A percentile compares a stretch with the other conserved stretches of the same genome.
phyloP scores from a whole-genome alignment of 2,797 vertebrate species.

The Thalassophryne amazonica region DNA sequence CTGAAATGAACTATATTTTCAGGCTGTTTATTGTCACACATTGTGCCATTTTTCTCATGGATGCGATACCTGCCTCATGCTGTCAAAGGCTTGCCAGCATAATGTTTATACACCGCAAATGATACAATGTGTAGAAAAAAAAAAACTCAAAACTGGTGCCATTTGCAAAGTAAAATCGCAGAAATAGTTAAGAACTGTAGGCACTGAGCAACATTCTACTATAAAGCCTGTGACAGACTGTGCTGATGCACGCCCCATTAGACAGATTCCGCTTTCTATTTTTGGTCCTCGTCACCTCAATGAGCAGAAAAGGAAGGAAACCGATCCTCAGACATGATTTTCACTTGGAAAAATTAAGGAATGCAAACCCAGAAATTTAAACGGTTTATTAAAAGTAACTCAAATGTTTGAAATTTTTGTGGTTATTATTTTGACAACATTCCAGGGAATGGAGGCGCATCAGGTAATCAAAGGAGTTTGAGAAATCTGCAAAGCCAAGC shows the following conservation, averaged over 20 bases:
- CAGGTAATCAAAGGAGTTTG: conserved; percentile 41
- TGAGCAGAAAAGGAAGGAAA: conserved; percentile 52
- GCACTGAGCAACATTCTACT: conserved; percentile 46
- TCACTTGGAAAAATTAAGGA: conserved; percentile 53
- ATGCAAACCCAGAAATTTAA: conserved; percentile 70
- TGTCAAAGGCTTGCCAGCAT: conserved; percentile 44
- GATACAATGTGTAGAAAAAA: conserved; percentile 7
- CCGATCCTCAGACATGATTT: conserved; percentile 62
- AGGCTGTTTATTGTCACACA: conserved; percentile 53
- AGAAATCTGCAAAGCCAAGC: conserved; percentile 62
- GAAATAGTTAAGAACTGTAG: conserved; percentile 43
- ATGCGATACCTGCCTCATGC: conserved; percentile 34
- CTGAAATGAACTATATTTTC: conserved; percentile 59
- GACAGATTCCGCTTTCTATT: conserved; percentile 72
- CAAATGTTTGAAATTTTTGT: conserved; percentile 44
- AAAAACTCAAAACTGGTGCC: conserved; percentile 18
- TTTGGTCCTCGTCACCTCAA: conserved; percentile 64
- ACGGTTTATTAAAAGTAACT: conserved; percentile 64
- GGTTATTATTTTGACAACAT: conserved; percentile 44
- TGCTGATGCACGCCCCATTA: conserved; percentile 65
- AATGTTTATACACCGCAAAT: conserved; percentile 39
- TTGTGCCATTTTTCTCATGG: conserved; percentile 34
- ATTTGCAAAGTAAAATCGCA: conserved; percentile 41
- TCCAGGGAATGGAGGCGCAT: conserved; percentile 38
- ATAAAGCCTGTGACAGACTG: conserved; percentile 65